Evolutionary conservation across 2,797 vertebrate species (phyloP).

Genomic region (Podargus strigoides): DNA sequence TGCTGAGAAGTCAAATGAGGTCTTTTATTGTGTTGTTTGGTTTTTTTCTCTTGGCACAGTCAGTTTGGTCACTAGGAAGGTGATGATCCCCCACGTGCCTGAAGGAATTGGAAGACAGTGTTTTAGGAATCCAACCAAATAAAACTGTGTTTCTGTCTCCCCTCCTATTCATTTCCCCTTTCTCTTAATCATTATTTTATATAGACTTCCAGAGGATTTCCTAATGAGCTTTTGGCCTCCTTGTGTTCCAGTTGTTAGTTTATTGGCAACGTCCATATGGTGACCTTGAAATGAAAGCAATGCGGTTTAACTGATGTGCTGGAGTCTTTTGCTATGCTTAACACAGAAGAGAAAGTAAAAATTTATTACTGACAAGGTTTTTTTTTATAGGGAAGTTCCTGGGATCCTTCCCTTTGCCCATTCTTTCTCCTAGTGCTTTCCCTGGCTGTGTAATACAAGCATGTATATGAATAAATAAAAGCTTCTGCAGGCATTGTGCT

Average conservation of each 20-base stretch:
- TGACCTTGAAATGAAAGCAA: background rate
- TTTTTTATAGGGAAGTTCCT: background rate
- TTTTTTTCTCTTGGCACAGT: background rate
- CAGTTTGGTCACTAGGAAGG: background rate
- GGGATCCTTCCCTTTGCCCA: background rate
- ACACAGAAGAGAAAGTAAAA: background rate
- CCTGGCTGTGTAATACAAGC: background rate
- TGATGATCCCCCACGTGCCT: background rate
- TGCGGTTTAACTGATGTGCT: background rate
- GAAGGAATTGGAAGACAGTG: background rate
- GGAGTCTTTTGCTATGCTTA: background rate
- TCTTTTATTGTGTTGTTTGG: background rate
- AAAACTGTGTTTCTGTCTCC: background rate
- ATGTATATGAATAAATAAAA: conserved; percentile 14
- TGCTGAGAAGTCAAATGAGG: conserved; percentile 2
- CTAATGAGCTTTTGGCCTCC: background rate
- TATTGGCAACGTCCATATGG: background rate
- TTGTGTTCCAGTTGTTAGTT: background rate
- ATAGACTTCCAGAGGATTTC: conserved; percentile 19
- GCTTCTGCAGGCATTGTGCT: background rate
- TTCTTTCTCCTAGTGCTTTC: background rate
- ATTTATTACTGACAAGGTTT: background rate
- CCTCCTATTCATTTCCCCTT: background rate
- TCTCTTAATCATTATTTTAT: background rate
- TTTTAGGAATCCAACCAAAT: background rate